These are phyloP conservation scores for Caranx melampygus DNA, from an alignment of 2,113 vertebrate genomes.

Conservation along the genomic window DNA sequence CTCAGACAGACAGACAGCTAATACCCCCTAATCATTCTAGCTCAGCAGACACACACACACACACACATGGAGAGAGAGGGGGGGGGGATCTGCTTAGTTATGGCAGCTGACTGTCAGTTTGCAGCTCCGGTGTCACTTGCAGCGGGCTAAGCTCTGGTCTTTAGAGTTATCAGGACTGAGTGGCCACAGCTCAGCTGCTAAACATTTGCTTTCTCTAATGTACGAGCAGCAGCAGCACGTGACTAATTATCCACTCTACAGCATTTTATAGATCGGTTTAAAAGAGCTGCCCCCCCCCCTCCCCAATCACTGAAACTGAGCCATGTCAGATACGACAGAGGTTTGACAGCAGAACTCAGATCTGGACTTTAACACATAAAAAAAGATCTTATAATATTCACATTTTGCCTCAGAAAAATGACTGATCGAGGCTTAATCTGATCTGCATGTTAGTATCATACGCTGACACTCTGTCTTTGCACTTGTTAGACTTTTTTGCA, in stretches of 20 bases:
- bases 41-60: constrained; percentile 21
- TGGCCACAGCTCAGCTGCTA: constrained; percentile 43
- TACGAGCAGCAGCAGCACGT: constrained; percentile 14
- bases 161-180: constrained; percentile 53
- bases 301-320: background rate
- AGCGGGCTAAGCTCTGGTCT: constrained; percentile 65
- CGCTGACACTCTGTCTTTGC: no score
- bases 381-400: background rate
- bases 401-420: background rate
- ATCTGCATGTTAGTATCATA: no score
- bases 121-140: constrained; percentile 59
- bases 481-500: no score
- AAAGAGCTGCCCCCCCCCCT: background rate
- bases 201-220: constrained; percentile 44
- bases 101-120: constrained; percentile 65
- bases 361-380: no score
- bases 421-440: no score
- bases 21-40: constrained; percentile 50
- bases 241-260: constrained; percentile 28
- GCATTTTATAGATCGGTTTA: constrained; percentile 26
- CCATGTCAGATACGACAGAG: background rate
- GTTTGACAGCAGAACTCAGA: background rate
- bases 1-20: constrained; percentile 41
- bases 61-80: constrained; percentile 28
- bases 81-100: constrained; percentile 48